Evolutionary conservation across 2,113 vertebrate genomes (phyloP).

Genomic region (Galbula dea): DNA sequence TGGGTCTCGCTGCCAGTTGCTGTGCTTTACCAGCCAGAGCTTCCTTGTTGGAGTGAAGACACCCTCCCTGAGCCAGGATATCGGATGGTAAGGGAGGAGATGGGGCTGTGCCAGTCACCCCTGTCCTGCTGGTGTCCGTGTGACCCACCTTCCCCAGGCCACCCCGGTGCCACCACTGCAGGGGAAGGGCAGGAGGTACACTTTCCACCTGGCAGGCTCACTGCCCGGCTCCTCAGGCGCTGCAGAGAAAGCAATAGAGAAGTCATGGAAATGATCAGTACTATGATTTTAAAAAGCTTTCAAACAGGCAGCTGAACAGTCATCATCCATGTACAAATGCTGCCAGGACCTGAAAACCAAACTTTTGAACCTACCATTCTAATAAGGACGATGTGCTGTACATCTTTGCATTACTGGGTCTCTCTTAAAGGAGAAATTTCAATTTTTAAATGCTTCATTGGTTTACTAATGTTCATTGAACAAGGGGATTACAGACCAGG

Average conservation of each 20-base stretch:
- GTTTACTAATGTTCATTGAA: background rate
- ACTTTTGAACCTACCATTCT: background rate
- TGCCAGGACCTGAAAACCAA: background rate
- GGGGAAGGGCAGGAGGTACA: background rate
- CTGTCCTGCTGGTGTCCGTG: background rate
- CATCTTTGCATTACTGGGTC: background rate
- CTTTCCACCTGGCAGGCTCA: accelerated
- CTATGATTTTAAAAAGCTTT: background rate
- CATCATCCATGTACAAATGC: background rate
- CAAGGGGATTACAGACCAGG: background rate
- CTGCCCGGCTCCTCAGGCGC: background rate
- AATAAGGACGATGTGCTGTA: background rate
- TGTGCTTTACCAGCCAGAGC: background rate
- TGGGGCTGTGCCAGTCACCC: background rate
- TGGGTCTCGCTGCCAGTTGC: background rate
- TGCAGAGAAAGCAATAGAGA: background rate
- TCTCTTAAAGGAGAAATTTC: background rate
- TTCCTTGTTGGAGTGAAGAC: no score
- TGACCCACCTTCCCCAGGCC: background rate
- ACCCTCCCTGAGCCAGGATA: background rate
- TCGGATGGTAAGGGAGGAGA: background rate
- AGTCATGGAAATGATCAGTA: background rate
- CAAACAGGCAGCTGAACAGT: slow-evolving; percentile 2
- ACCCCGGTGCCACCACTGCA: background rate
- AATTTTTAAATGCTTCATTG: background rate